Percentiles rank a stretch among this genome's conserved stretches.
Conservation (phyloP, 2,797 vertebrate species). For the Champsocephalus esox region DNA sequence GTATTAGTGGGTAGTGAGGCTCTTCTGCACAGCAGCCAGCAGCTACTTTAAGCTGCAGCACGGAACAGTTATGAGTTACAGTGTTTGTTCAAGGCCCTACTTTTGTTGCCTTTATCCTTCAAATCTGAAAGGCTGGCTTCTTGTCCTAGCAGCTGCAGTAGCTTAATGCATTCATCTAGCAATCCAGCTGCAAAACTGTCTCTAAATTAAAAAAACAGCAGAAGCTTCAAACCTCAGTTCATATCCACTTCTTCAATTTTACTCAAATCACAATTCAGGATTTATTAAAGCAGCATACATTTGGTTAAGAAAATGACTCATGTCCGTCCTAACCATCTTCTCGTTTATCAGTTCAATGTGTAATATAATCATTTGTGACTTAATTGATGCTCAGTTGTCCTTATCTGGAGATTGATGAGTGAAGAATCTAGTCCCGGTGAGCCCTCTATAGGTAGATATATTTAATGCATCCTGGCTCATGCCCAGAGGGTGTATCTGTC, state of each 20-base stretch:
- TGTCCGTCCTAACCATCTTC: not conserved
- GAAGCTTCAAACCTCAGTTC: not conserved
- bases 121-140: slow-evolving; percentile 7
- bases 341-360: not conserved
- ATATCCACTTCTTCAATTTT: not conserved
- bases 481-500: slow-evolving; percentile 34
- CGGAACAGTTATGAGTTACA: not conserved
- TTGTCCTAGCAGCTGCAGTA: slow-evolving; percentile 12
- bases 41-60: not conserved
- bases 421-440: slow-evolving; percentile 51
- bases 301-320: not conserved
- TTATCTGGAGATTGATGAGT: slow-evolving; percentile 3
- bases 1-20: slow-evolving; percentile 49
- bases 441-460: slow-evolving; percentile 68
- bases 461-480: slow-evolving; percentile 39
- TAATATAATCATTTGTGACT: slow-evolving; percentile 29
- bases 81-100: slow-evolving; percentile 5
- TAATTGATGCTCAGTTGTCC: slow-evolving; percentile 9
- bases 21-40: slow-evolving; percentile 9
- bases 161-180: not conserved
- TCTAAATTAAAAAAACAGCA: not conserved
- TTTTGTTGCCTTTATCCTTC: slow-evolving; percentile 28
- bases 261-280: not conserved
- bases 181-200: slow-evolving; percentile 5
- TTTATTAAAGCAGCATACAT: not conserved